These are phyloP conservation scores for Aphelinus certus DNA, from an alignment of 1,140 invertebrate species.

Conservation along the genomic window DNA sequence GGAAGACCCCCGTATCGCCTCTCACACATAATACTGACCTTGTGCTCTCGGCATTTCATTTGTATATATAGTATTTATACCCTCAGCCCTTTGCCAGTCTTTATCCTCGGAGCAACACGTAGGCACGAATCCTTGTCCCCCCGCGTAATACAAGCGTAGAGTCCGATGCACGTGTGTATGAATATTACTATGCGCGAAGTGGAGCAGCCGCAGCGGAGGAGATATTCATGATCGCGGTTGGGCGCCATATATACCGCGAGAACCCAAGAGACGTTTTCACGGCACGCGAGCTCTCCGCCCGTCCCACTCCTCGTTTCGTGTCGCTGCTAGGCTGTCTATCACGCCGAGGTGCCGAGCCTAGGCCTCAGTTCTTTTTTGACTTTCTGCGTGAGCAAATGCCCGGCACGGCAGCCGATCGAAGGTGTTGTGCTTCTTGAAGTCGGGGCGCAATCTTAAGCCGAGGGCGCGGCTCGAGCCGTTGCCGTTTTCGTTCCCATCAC, in stretches of 20 bases:
- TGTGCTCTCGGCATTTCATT: no score
- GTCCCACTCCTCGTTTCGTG: neutral
- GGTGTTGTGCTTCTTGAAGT: no score
- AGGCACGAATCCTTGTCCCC: neutral
- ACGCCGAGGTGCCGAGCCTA: neutral
- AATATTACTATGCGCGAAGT: neutral
- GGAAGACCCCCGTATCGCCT: no score
- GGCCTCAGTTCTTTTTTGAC: slow-evolving; percentile 9
- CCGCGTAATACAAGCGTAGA: neutral
- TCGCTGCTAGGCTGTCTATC: no score
- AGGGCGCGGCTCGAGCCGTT: neutral
- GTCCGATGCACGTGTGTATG: slow-evolving; percentile 40
- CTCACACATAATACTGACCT: no score
- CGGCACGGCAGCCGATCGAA: no score
- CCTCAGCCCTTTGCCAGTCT: no score
- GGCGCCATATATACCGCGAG: slow-evolving; percentile 16
- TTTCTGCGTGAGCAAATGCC: neutral
- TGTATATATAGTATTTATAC: no score
- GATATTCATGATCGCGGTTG: slow-evolving; percentile 37
- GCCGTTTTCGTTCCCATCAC: neutral
- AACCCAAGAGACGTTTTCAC: slow-evolving; percentile 49
- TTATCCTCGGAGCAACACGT: neutral
- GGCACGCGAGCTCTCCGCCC: slow-evolving; percentile 53
- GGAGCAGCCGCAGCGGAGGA: slow-evolving; percentile 26
- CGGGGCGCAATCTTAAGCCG: neutral